Evolutionary conservation across 2,797 vertebrate genomes (phyloP).

Genomic region (Knipowitschia caucasica): DNA sequence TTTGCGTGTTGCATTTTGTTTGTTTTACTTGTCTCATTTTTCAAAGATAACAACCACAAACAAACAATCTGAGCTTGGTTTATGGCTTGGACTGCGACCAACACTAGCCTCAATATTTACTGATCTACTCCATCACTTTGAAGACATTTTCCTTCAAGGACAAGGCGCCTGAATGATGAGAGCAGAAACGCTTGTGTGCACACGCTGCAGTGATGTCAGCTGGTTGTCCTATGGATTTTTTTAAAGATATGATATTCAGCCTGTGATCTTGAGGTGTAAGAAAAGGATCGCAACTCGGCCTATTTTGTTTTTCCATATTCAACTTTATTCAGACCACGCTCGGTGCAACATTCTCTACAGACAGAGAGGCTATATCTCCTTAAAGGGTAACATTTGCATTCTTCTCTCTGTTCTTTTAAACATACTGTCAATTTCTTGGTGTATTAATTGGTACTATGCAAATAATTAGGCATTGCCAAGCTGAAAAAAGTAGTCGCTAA

Average conservation of each 20-base stretch:
- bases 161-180: background rate
- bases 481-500: no score
- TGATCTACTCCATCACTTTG: conserved; percentile 8
- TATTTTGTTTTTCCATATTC: no score
- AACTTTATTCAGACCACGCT: no score
- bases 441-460: no score
- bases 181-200: background rate
- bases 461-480: no score
- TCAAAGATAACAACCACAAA: background rate
- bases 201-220: conserved; percentile 8
- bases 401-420: no score
- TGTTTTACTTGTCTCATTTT: background rate
- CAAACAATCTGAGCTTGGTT: background rate
- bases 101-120: conserved; percentile 6
- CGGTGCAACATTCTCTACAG: no score
- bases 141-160: conserved; percentile 4
- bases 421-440: no score
- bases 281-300: no score
- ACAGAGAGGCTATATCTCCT: no score
- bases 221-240: conserved; percentile 14
- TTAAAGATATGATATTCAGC: conserved; percentile 38
- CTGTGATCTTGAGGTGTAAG: background rate
- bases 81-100: conserved; percentile 1
- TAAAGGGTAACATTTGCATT: no score
- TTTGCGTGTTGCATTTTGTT: background rate